Base-by-base conservation (phyloP, 35 echinoderm and acorn worm species). In the Lytechinus variegatus region DNA sequence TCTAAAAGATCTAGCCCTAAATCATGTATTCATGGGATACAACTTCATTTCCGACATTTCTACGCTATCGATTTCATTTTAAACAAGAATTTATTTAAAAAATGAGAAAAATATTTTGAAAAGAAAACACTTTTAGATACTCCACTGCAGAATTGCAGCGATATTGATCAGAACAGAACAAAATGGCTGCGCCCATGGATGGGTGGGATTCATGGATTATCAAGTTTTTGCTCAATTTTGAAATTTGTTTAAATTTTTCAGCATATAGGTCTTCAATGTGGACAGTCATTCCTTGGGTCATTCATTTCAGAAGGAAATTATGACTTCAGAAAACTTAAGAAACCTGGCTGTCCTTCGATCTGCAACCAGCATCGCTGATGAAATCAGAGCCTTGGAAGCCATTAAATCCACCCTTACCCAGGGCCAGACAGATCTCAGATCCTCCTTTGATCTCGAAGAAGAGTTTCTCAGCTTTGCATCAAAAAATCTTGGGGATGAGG, bases 391-490 rank as follows among this genome's bases (percentile, higher is more conserved):
- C 12, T 24, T 93, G 16, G 92, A 93, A 24, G 92, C 54, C 13
- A 57, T 93, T 27, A 14, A 44, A 57, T 16, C 92, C 28, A 93
- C 21, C 4, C 24, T 93, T 7, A 21, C 10, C 27, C 27, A 91
- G 27, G 9, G 4, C 27, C 27, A 91, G 27, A 56, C 16, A 12
- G 52, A 89, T 9, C 95, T 61, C 16, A 95, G 9, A 89, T 27
- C 86, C 14, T 88, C 92, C 52, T 52, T 94, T 53, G 98, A 99
- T 94, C 86, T 96, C n/a, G 98, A 99, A 72, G 94, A 96, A 92
- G 96, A 98, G 54, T 99, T 96, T 87, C 58, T 99, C 61, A 86
- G 86, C 13, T 21, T 97, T 51, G 96, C 98, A 54, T 95, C 96
- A 51, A 87, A 56, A 27, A 97, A 93, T 56, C 92, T 97, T 54